A percentile compares a stretch with the other conserved stretches of the same genome.
Conservation (phyloP, 2,888 invertebrate species). For the Stegana nigrithorax region DNA sequence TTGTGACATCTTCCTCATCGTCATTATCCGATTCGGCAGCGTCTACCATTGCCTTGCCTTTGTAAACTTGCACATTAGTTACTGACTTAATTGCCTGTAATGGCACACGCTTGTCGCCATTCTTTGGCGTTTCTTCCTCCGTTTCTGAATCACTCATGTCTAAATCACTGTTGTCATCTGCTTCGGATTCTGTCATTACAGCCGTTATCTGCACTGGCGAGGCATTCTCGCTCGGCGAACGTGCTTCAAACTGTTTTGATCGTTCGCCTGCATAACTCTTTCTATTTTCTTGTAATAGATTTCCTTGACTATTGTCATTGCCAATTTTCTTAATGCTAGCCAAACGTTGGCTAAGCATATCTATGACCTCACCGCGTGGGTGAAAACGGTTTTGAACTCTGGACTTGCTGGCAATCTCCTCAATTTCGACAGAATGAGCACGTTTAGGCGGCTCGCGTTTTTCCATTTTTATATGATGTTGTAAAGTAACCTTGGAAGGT, state of each 20-base stretch:
- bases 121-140: constrained; percentile 47
- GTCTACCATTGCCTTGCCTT: constrained; percentile 35
- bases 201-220: constrained; percentile 40
- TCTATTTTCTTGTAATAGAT: constrained; percentile 50
- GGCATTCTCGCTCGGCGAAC: constrained; percentile 58
- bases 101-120: constrained; percentile 36
- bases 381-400: constrained; percentile 36
- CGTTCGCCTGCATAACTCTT: constrained; percentile 56
- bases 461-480: constrained; percentile 54
- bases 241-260: constrained; percentile 51
- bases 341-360: constrained; percentile 56
- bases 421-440: constrained; percentile 51
- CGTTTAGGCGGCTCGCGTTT: constrained; percentile 45
- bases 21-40: constrained; percentile 36
- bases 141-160: constrained; percentile 36
- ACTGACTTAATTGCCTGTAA: constrained; percentile 71
- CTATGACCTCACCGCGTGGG: constrained; percentile 55
- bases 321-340: constrained; percentile 53
- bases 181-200: constrained; percentile 6
- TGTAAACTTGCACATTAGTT: constrained; percentile 70
- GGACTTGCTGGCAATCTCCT: constrained; percentile 38
- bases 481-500: constrained; percentile 55
- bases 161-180: constrained; percentile 33
- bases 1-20: constrained; percentile 63
- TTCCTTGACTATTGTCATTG: constrained; percentile 48